Evolutionary conservation across 1,140 invertebrate species (phyloP), one percentile per base, ranked within the genome.

Genomic region (Ganaspis sp.): DNA sequence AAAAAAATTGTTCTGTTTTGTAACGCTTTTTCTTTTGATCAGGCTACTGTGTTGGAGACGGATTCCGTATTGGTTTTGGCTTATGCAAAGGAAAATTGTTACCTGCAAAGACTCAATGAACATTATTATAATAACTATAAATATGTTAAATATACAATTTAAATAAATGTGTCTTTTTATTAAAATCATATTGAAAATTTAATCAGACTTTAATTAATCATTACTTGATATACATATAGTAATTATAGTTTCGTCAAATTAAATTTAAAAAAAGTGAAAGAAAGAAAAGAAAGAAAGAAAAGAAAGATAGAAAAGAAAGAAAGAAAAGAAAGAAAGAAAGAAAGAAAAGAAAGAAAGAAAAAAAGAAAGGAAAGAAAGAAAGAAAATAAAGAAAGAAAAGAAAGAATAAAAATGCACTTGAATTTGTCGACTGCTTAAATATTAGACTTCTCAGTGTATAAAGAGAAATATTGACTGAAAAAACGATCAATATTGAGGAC

Each of bases 51-150:
- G 91, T 96, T 85, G 95, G 94, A 23, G 92, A 96, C 76, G 95
- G 95, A 2, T 93, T 94, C 70, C 94, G 94, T 78, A 93, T 99
- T 85, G 98, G 98, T 12, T 99, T 99, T 91, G 98, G 98, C 4
- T 91, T 93, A 49, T 99, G 98, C 86, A 92, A 92, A 69, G 98
- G 98, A 80, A 96, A 96, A 92, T 90, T 99, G 4, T 88, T 99
- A 37, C 97, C 98, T 34, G 95, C 96, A 29, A 38, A 81, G 17
- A 23, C 69, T 4, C 11, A 78, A 19, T 85, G 75, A 84, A 69
- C 73, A 23, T 49, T 75, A 76, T 9, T 49, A 21, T 34, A 1
- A 1, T 11, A 1, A 11, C 1, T 9, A 40, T 49, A n/a, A n/a
- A n/a, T 49, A n/a, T 17, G 17, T 17, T 15, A 6, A 17, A 17